Percentiles rank a stretch among this genome's conserved stretches.
Evolutionary conservation across 1,140 invertebrate genomes (phyloP).

Genomic region (Lamellibrachia luymesi): DNA sequence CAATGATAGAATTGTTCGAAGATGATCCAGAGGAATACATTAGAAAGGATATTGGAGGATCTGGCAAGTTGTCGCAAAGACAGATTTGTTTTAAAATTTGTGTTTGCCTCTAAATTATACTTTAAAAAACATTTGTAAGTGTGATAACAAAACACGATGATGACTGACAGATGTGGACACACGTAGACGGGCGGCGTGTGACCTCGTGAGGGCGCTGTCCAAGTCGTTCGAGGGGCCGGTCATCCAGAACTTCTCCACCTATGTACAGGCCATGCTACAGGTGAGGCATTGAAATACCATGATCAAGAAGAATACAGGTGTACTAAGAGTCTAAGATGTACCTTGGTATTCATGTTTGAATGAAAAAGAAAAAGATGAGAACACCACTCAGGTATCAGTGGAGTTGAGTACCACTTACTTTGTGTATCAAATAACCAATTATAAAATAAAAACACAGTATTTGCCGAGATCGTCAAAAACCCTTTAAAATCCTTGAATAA

Average conservation of each 20-base stretch:
- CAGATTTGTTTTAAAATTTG: not conserved
- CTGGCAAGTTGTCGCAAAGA: conserved; percentile 55
- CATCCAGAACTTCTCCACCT: conserved; percentile 87
- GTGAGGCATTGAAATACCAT: not conserved
- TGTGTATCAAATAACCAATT: too few relatives aligned
- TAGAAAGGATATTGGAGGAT: conserved; percentile 93
- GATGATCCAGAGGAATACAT: conserved; percentile 99
- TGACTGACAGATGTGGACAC: conserved; percentile 80
- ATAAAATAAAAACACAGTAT: too few relatives aligned
- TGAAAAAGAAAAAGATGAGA: too few relatives aligned
- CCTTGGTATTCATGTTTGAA: too few relatives aligned
- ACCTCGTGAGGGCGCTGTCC: conserved; percentile 87
- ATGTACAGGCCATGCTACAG: conserved; percentile 61
- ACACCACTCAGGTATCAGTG: too few relatives aligned
- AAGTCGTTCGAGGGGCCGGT: conserved; percentile 88
- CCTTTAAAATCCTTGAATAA: too few relatives aligned
- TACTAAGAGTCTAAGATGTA: too few relatives aligned
- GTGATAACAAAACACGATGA: not conserved
- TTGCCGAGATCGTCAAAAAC: too few relatives aligned
- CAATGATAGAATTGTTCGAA: conserved; percentile 49
- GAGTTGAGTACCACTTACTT: too few relatives aligned
- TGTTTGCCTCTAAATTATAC: not conserved
- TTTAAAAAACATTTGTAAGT: not conserved
- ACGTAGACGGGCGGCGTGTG: conserved; percentile 88
- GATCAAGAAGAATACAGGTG: too few relatives aligned